Base-by-base conservation (phyloP, 2,113 vertebrate genomes). In the Clupea harengus region DNA sequence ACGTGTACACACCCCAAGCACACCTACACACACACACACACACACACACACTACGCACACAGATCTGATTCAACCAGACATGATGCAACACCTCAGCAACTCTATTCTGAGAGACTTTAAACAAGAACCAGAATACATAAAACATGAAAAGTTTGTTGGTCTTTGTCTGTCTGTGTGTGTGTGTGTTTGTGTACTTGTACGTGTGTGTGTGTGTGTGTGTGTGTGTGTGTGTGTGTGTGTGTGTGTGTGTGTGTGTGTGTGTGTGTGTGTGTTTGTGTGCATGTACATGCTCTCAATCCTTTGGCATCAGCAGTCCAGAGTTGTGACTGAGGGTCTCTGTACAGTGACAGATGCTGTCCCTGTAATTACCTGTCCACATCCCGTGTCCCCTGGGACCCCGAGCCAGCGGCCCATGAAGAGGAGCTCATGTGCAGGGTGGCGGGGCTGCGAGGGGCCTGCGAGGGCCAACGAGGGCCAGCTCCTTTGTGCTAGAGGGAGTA, bases 31-130 rank as follows among this genome's bases (percentile, higher is more conserved):
- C 18, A 22, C 57, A 22, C 57, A 64, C 22, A 64, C 18, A 64
- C 57, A 64, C 18, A 64, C 18, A 6, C 18, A 22, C 18, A 22
- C 86, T 85, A 90, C 87, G 93, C 94, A 94, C 92, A 93, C 91
- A 92, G 92, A 95, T 94, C 86, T 92, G 88, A 94, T 95, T 93
- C 89, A 91, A 91, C 88, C 84, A 92, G 92, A 94, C 90, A 89
- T 94, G 95, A 95, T 94, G 94, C 92, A 95, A 95, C 92, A 91
- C 89, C 85, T 84, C 47, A 94, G 91, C 90, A 93, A 94, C 94
- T 92, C 87, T 90, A 84, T 32, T 83, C 84, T 46, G 82, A 82
- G 90, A 88, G 28, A 67, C n/a, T 67, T 39, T 78, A 78, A 13
- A 39, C 72, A 78, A 67, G 72, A 72, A 85, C 86, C 81, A 57